phyloP scores from a whole-genome alignment of 2,888 invertebrate genomes.

The Sphecodes monilicornis region DNA sequence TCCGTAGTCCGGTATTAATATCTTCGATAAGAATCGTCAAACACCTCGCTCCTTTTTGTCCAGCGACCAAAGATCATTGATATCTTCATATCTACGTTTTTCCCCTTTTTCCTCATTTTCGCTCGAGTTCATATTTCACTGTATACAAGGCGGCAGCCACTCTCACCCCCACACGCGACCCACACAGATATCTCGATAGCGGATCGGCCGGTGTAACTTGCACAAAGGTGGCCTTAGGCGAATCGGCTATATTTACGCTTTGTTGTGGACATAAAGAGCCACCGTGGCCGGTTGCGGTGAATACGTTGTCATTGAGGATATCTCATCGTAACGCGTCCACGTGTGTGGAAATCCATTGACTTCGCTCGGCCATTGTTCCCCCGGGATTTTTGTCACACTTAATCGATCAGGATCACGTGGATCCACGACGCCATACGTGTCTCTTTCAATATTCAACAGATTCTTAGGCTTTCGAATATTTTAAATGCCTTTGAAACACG shows the following conservation, averaged over 20 bases:
- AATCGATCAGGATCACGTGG: slow-evolving; percentile 5
- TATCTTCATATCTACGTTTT: slow-evolving; percentile 19
- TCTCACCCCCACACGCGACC: slow-evolving; percentile 65
- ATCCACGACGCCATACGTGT: not conserved
- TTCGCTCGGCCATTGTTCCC: slow-evolving; percentile 47
- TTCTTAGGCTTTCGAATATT: not conserved
- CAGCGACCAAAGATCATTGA: slow-evolving; percentile 21
- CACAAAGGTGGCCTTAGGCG: slow-evolving; percentile 79
- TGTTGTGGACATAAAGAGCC: slow-evolving; percentile 81
- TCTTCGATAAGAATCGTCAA: slow-evolving; percentile 11
- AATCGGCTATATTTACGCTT: slow-evolving; percentile 82
- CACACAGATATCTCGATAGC: slow-evolving; percentile 79
- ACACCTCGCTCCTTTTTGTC: not conserved
- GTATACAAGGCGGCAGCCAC: slow-evolving; percentile 41
- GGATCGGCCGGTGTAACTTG: slow-evolving; percentile 77
- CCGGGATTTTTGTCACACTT: not conserved
- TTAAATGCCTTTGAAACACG: not conserved
- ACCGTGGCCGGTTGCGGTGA: slow-evolving; percentile 75
- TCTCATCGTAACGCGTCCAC: slow-evolving; percentile 79
- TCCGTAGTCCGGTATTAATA: not conserved
- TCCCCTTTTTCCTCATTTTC: slow-evolving; percentile 64
- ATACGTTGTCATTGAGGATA: slow-evolving; percentile 77
- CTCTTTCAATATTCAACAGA: slow-evolving; percentile 4
- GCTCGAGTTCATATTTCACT: slow-evolving; percentile 62
- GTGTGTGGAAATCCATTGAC: slow-evolving; percentile 62